Evolutionary conservation across 2,113 vertebrate genomes (phyloP).

Genomic region (Istiophorus platypterus): DNA sequence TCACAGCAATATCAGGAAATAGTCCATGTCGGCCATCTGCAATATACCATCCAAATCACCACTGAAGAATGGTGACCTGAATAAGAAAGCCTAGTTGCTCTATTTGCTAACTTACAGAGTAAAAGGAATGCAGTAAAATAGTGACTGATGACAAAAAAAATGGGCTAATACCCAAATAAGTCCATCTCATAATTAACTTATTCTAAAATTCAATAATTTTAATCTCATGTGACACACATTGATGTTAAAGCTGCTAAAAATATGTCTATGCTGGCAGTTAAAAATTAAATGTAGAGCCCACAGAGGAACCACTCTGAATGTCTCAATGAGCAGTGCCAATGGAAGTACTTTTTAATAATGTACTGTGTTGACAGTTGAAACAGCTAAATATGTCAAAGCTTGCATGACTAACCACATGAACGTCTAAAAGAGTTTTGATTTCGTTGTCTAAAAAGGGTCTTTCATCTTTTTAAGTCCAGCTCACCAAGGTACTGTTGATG

Average conservation of each 20-base stretch:
- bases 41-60: neutral
- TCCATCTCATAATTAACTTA: neutral
- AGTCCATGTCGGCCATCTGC: neutral
- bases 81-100: neutral
- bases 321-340: neutral
- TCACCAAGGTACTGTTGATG: neutral
- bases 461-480: neutral
- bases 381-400: neutral
- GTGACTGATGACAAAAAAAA: neutral
- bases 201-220: neutral
- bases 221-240: neutral
- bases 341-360: neutral
- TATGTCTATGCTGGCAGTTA: neutral
- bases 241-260: neutral
- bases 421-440: neutral
- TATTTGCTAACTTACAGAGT: neutral
- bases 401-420: neutral
- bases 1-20: slow-evolving; percentile 13
- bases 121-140: neutral
- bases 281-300: neutral
- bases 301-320: neutral
- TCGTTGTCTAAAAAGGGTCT: neutral
- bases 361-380: neutral
- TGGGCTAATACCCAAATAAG: neutral
- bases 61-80: neutral